These are phyloP conservation scores for Ormyrus thymus DNA, from an alignment of 2,888 invertebrate genomes.

Conservation along the genomic window DNA sequence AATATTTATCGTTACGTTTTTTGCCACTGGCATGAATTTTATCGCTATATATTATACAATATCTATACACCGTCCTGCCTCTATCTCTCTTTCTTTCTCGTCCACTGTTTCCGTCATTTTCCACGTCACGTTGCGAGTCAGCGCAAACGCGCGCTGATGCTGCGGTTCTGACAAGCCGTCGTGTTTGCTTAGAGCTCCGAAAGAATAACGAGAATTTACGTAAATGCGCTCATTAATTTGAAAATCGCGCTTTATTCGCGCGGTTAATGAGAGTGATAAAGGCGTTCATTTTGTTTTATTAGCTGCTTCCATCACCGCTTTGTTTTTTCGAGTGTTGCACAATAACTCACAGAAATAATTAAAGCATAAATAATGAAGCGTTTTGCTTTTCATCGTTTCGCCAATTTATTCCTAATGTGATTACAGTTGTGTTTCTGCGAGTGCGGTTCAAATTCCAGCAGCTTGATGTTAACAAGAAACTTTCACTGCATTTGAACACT, in stretches of 20 bases:
- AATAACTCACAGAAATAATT: conserved; percentile 11
- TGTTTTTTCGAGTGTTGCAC: too few relatives aligned
- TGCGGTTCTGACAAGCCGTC: conserved; percentile 39
- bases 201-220: conserved; percentile 15
- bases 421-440: conserved; percentile 1
- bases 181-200: neutral
- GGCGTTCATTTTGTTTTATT: too few relatives aligned
- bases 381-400: conserved; percentile 14
- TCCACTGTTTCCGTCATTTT: neutral
- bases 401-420: conserved; percentile 25
- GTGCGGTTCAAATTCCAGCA: neutral
- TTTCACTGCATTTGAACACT: too few relatives aligned
- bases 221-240: conserved; percentile 22
- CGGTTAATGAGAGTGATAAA: too few relatives aligned
- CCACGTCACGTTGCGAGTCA: conserved; percentile 1
- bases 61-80: conserved; percentile 1
- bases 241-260: neutral
- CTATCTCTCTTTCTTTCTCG: neutral
- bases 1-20: conserved; percentile 17
- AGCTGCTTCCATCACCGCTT: too few relatives aligned
- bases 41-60: conserved; percentile 43
- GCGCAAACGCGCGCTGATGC: conserved; percentile 14
- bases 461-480: too few relatives aligned
- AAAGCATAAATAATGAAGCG: conserved; percentile 17
- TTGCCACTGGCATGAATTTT: conserved; percentile 65